These are phyloP conservation scores for Eospalax fontanierii DNA, from an alignment of 2,797 vertebrate species.

Conservation along the genomic window DNA sequence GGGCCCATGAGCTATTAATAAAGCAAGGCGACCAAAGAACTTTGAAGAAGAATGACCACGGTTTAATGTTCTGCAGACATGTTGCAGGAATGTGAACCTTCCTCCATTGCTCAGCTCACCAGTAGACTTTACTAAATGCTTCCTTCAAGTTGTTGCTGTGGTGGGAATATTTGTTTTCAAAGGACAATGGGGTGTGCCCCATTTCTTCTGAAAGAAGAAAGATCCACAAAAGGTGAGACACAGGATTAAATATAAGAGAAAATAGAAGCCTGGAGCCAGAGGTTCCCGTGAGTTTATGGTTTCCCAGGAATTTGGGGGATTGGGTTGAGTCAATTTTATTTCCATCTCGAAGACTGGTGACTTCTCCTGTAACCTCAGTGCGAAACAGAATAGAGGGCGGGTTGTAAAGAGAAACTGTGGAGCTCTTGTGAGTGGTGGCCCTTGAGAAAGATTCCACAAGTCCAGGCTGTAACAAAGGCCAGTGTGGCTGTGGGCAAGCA, in stretches of 20 bases:
- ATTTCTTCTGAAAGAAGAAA: slow-evolving; percentile 4
- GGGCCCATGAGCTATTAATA: not conserved
- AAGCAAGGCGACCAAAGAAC: not conserved
- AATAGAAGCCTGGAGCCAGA: not conserved
- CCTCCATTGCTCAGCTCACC: not conserved
- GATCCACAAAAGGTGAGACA: not conserved
- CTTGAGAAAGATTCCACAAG: not conserved
- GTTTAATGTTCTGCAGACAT: not conserved
- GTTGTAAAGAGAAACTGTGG: not conserved
- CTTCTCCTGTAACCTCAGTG: not conserved
- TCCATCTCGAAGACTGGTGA: not conserved
- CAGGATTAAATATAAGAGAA: not conserved
- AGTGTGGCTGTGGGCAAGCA: not conserved
- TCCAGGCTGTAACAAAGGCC: not conserved
- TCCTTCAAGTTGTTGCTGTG: not conserved
- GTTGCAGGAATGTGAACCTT: not conserved
- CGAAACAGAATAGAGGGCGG: not conserved
- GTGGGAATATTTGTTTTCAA: not conserved
- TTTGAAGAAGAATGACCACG: not conserved
- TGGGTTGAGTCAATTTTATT: not conserved
- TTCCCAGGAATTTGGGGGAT: not conserved
- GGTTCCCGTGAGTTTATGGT: not conserved
- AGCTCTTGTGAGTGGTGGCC: not conserved
- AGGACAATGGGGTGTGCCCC: not conserved
- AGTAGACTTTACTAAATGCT: not conserved